These are phyloP conservation scores for Callocephalon fimbriatum DNA, from an alignment of 2,113 vertebrate species.

Conservation along the genomic window DNA sequence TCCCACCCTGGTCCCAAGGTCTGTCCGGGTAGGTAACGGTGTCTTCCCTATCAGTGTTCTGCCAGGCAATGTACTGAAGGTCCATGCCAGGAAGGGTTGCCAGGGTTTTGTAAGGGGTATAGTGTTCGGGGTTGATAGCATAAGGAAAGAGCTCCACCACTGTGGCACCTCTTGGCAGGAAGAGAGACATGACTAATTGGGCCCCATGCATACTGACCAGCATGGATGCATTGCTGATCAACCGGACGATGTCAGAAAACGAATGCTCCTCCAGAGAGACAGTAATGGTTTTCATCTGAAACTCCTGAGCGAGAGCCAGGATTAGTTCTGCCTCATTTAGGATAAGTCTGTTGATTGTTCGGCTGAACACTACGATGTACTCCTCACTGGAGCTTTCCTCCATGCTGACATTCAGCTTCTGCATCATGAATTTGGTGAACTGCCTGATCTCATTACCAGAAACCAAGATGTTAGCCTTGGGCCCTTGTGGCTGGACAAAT, in stretches of 20 bases:
- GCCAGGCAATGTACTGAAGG: slow-evolving; percentile 93
- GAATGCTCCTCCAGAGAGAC: slow-evolving; percentile 93
- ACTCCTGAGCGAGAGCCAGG: slow-evolving; percentile 91
- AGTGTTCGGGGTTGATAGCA: slow-evolving; percentile 94
- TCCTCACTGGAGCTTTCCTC: slow-evolving; percentile 75
- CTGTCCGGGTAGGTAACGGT: slow-evolving; percentile 87
- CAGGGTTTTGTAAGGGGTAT: slow-evolving; percentile 94
- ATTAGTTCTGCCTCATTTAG: slow-evolving; percentile 95
- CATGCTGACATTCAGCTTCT: slow-evolving; percentile 86
- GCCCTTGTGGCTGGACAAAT: slow-evolving; percentile 96
- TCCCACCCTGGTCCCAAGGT: slow-evolving; percentile 96
- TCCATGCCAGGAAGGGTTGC: slow-evolving; percentile 94
- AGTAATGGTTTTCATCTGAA: slow-evolving; percentile 93
- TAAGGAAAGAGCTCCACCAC: slow-evolving; percentile 96
- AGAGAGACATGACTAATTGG: slow-evolving; percentile 91
- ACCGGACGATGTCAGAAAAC: slow-evolving; percentile 85
- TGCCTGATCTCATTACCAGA: slow-evolving; percentile 94
- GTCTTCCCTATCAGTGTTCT: slow-evolving; percentile 86
- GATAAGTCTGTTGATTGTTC: slow-evolving; percentile 91
- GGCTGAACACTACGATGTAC: slow-evolving; percentile 93
- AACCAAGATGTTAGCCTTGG: slow-evolving; percentile 95
- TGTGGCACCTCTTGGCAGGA: slow-evolving; percentile 89
- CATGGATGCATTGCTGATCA: slow-evolving; percentile 90
- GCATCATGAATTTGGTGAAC: slow-evolving; percentile 85
- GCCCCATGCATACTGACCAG: slow-evolving; percentile 97